Conservation (phyloP, 2,888 invertebrate genomes). For the Aradus depressus region DNA sequence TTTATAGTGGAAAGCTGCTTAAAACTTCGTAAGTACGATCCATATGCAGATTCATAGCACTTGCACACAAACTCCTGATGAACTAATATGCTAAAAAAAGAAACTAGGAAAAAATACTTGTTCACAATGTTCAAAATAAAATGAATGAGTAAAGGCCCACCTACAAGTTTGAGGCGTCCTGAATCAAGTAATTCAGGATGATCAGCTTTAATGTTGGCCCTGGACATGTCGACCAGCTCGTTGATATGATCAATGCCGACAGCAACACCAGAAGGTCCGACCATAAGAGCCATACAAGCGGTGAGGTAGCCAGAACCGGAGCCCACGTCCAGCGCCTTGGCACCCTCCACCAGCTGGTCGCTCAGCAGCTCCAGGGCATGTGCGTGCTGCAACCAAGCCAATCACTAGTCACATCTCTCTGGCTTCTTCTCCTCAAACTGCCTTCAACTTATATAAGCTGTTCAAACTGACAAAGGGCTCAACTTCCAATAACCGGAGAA, state of each 20-base stretch:
- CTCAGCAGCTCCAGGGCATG: conserved; percentile 77
- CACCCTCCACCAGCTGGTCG: conserved; percentile 63
- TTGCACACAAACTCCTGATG: no score
- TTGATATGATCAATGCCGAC: conserved; percentile 87
- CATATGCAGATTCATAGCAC: no score
- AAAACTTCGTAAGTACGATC: no score
- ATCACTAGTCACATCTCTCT: no score
- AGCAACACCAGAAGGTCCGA: conserved; percentile 55
- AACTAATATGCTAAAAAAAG: no score
- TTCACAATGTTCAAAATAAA: background rate
- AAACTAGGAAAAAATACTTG: no score
- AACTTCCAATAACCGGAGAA: no score
- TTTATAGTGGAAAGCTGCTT: no score
- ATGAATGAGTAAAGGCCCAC: conserved; percentile 39
- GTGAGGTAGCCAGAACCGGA: conserved; percentile 90
- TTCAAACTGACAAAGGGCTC: no score
- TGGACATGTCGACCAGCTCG: conserved; percentile 63
- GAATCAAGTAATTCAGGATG: conserved; percentile 56
- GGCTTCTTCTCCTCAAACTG: no score
- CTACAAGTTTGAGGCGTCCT: conserved; percentile 56
- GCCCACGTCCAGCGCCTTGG: conserved; percentile 78
- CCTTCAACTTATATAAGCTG: no score
- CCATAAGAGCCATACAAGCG: conserved; percentile 78
- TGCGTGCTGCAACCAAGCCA: conserved; percentile 72
- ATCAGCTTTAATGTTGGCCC: conserved; percentile 62